Evolutionary conservation across 2,888 invertebrate genomes (phyloP).

Genomic region (Tetragonula carbonaria): DNA sequence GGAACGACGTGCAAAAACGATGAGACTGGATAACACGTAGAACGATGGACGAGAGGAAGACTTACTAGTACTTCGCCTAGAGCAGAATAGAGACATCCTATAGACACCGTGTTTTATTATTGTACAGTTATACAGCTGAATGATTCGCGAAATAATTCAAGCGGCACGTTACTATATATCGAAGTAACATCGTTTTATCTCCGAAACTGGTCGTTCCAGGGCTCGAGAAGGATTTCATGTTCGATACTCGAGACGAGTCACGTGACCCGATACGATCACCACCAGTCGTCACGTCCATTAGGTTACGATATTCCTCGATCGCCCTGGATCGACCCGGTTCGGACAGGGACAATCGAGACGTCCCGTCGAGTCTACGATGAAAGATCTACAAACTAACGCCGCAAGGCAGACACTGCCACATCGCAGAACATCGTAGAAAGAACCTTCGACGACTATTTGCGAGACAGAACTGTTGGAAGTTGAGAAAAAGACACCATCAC

Average conservation of each 20-base stretch:
- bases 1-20: slow-evolving; percentile 18
- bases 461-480: background rate
- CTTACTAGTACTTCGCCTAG: slow-evolving; percentile 43
- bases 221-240: background rate
- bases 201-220: background rate
- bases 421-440: slow-evolving; percentile 71
- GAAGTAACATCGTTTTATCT: slow-evolving; percentile 11
- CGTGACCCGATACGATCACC: slow-evolving; percentile 10
- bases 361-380: slow-evolving; percentile 20
- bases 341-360: background rate
- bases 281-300: background rate
- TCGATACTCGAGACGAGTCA: slow-evolving; percentile 15
- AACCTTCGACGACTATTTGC: slow-evolving; percentile 36
- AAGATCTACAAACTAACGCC: slow-evolving; percentile 71
- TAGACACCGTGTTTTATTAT: slow-evolving; percentile 50
- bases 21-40: background rate
- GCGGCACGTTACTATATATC: slow-evolving; percentile 29
- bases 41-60: slow-evolving; percentile 3
- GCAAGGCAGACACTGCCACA: slow-evolving; percentile 83
- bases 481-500: slow-evolving; percentile 20
- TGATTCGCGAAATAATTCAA: slow-evolving; percentile 1
- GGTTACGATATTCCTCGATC: background rate
- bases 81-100: slow-evolving; percentile 44
- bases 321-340: background rate
- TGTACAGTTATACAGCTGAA: slow-evolving; percentile 42